Evolutionary conservation across 2,888 invertebrate genomes (phyloP).

Genomic region (Calameuta idolon): DNA sequence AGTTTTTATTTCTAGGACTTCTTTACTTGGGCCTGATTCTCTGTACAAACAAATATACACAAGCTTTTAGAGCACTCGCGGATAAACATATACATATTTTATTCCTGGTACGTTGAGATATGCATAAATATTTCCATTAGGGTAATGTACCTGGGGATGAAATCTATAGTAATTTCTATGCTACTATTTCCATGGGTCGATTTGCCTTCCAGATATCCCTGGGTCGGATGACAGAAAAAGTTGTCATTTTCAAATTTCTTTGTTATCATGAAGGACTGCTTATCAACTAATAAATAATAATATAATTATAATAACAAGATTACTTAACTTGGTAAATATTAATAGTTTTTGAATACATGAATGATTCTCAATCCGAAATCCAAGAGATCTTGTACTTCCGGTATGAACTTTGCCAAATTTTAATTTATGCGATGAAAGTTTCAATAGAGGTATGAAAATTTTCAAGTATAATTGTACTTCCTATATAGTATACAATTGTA

Average conservation of each 20-base stretch:
- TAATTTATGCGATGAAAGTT: slow-evolving; percentile 38
- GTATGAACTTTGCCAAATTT: slow-evolving; percentile 46
- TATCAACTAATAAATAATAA: slow-evolving; percentile 10
- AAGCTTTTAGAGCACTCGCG: neutral
- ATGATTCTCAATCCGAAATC: slow-evolving; percentile 43
- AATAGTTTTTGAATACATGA: slow-evolving; percentile 33
- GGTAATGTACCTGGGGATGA: slow-evolving; percentile 3
- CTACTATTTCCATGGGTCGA: neutral
- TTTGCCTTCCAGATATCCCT: neutral
- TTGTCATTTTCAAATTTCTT: slow-evolving; percentile 5
- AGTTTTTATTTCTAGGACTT: slow-evolving; percentile 31
- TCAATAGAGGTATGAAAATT: slow-evolving; percentile 43
- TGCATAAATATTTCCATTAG: neutral
- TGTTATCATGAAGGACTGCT: neutral
- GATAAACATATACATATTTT: neutral
- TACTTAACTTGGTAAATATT: slow-evolving; percentile 18
- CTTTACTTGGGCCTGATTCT: neutral
- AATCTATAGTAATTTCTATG: neutral
- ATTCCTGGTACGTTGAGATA: neutral
- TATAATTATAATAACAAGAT: neutral
- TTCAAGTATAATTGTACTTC: slow-evolving; percentile 39
- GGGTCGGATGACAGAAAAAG: slow-evolving; percentile 6
- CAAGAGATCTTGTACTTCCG: slow-evolving; percentile 40
- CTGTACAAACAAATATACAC: neutral
- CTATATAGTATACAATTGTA: slow-evolving; percentile 40